Conservation (phyloP, 53 echinoderm and acorn worm species). For the Holothuria scabra region DNA sequence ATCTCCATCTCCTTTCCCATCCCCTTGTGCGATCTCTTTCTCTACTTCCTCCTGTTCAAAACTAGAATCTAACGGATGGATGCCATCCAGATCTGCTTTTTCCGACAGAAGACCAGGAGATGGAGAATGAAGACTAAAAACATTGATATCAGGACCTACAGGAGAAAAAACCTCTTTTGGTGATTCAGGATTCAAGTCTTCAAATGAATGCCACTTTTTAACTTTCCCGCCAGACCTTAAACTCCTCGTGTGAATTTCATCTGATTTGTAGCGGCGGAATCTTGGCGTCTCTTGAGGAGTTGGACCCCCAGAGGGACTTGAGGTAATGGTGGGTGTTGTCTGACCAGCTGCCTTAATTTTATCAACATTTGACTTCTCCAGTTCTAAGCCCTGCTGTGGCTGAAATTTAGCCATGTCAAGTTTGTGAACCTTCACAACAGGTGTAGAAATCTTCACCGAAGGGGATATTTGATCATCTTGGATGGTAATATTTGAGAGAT, state of each 20-base stretch:
- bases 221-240: conserved; percentile 31
- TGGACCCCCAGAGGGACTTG: conserved; percentile 18
- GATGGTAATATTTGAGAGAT: not conserved
- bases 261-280: conserved; percentile 58
- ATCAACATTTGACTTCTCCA: not conserved
- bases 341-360: not conserved
- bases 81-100: conserved; percentile 82
- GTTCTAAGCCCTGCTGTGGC: not conserved
- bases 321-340: not conserved
- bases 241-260: conserved; percentile 54
- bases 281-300: conserved; percentile 57
- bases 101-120: conserved; percentile 44
- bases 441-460: conserved; percentile 56
- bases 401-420: not conserved
- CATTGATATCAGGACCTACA: not conserved
- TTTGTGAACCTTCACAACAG: conserved; percentile 78
- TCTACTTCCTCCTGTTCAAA: conserved; percentile 46
- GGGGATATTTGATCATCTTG: conserved; percentile 8
- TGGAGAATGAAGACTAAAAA: not conserved
- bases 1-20: not conserved
- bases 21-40: not conserved
- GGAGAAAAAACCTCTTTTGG: conserved; percentile 16
- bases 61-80: conserved; percentile 68
- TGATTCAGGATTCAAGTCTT: not conserved
- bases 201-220: conserved; percentile 47